Conservation (phyloP, 1,140 invertebrate genomes). For the Diploscapter pachys region DNA sequence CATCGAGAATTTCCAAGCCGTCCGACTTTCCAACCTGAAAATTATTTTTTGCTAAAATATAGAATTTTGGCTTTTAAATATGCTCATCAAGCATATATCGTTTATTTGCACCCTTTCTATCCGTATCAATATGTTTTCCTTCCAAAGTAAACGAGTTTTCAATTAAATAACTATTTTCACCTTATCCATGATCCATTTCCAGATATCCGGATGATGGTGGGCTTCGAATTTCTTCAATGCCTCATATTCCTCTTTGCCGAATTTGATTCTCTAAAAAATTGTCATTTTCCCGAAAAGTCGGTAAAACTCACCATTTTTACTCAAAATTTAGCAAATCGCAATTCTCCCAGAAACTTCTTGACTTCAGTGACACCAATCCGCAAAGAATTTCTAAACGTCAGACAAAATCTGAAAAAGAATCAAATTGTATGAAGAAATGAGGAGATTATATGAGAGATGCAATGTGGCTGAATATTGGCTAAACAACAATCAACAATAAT, state of each 20-base stretch:
- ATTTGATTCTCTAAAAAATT: slow-evolving; percentile 30
- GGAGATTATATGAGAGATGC: no score
- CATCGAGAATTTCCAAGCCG: slow-evolving; percentile 23
- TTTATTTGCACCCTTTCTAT: background rate
- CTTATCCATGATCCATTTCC: slow-evolving; percentile 37
- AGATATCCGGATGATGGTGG: slow-evolving; percentile 34
- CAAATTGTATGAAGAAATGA: no score
- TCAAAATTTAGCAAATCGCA: no score
- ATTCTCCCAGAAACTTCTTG: no score
- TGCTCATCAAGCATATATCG: background rate
- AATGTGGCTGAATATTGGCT: no score
- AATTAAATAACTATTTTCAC: background rate
- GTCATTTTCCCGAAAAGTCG: no score
- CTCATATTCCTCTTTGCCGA: slow-evolving; percentile 31
- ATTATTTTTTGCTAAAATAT: background rate
- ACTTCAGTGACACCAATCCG: no score
- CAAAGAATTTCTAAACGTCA: no score
- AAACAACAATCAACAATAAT: no score
- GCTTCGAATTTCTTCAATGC: slow-evolving; percentile 34
- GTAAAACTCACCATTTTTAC: no score
- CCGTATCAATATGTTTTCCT: no score
- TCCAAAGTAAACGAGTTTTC: background rate
- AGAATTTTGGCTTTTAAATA: background rate
- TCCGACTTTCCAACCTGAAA: slow-evolving; percentile 24
- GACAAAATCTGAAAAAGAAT: no score